Evolutionary conservation across 2,888 invertebrate species (phyloP).

Genomic region (Cheilosia urbana): DNA sequence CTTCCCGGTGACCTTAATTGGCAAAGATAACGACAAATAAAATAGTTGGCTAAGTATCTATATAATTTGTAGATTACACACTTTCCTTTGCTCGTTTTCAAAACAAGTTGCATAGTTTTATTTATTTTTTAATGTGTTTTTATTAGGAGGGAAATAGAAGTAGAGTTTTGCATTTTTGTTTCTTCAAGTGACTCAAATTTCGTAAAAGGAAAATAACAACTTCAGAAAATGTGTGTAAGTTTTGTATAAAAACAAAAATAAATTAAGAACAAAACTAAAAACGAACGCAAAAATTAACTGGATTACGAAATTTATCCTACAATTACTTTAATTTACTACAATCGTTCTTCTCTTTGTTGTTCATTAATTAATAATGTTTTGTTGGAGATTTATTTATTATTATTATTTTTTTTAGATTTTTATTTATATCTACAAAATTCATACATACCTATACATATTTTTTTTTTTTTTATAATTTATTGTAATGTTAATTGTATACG

Average conservation of each 20-base stretch:
- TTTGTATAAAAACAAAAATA: constrained; percentile 13
- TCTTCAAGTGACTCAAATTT: constrained; percentile 13
- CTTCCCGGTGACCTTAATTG: neutral
- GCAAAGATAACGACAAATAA: neutral
- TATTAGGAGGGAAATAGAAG: constrained; percentile 63
- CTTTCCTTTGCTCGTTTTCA: neutral
- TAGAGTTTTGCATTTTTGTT: constrained; percentile 34
- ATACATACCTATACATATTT: constrained; percentile 58
- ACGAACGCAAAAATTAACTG: constrained; percentile 6
- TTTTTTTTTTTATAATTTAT: constrained; percentile 64
- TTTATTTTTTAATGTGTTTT: constrained; percentile 19
- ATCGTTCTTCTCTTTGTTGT: constrained; percentile 43
- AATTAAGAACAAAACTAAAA: constrained; percentile 6
- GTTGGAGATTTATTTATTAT: constrained; percentile 33
- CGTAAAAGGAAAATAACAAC: constrained; percentile 17
- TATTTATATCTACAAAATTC: constrained; percentile 71
- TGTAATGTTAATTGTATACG: constrained; percentile 75
- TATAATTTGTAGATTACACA: constrained; percentile 6
- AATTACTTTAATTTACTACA: constrained; percentile 62
- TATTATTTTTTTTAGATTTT: constrained; percentile 38
- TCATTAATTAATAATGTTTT: constrained; percentile 63
- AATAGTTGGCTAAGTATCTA: neutral
- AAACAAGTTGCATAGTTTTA: constrained; percentile 15
- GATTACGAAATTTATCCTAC: constrained; percentile 58
- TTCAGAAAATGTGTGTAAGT: too few relatives aligned